Conservation (phyloP, 2,888 invertebrate genomes). For the Frankliniella intonsa region DNA sequence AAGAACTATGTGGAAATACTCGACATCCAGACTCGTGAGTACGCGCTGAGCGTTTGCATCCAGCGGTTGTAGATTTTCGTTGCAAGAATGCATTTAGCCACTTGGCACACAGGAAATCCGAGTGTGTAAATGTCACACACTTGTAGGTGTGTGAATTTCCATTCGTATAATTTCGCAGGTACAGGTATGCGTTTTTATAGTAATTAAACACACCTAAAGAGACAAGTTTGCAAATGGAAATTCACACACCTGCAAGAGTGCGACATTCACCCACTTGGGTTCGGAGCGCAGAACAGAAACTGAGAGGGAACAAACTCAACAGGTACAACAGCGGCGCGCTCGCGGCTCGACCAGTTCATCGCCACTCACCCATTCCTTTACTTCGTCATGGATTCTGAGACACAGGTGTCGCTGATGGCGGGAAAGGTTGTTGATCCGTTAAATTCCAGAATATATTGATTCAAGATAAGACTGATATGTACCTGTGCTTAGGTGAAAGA, state of each 20-base stretch:
- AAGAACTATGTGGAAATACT: constrained; percentile 63
- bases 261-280: too few species aligned
- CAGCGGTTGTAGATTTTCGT: too few species aligned
- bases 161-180: too few species aligned
- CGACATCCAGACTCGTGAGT: constrained; percentile 40
- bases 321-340: constrained; percentile 45
- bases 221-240: too few species aligned
- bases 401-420: constrained; percentile 73
- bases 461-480: constrained; percentile 39
- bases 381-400: constrained; percentile 76
- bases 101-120: background rate
- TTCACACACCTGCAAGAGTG: too few species aligned
- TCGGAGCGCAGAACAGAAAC: too few species aligned
- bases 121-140: too few species aligned
- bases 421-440: constrained; percentile 79
- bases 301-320: constrained; percentile 31
- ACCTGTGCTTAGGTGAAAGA: background rate
- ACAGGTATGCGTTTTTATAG: too few species aligned
- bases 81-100: background rate
- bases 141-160: too few species aligned
- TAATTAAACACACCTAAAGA: too few species aligned
- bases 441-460: constrained; percentile 72
- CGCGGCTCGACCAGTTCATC: constrained; percentile 62
- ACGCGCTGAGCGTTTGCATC: background rate
- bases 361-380: constrained; percentile 80